phyloP scores from a whole-genome alignment of 1,140 invertebrate species.

The Trachymyrmex septentrionalis region DNA sequence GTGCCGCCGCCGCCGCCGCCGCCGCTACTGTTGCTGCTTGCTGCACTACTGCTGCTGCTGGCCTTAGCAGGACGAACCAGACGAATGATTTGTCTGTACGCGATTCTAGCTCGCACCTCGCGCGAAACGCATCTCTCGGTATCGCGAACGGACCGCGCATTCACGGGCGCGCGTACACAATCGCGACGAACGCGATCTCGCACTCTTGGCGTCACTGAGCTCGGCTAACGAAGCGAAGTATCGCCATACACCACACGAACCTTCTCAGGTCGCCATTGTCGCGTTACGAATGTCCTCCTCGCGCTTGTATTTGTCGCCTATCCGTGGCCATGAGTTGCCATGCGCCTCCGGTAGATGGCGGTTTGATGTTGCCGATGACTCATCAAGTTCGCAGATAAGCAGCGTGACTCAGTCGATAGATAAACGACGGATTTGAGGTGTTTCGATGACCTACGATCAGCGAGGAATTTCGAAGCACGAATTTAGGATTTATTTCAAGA shows the following conservation, averaged over 20 bases:
- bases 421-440: not conserved
- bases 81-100: conserved; percentile 38
- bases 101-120: conserved; percentile 19
- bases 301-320: conserved; percentile 57
- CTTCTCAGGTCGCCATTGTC: conserved; percentile 82
- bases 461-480: not conserved
- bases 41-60: conserved; percentile 8
- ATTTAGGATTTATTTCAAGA: too few relatives aligned
- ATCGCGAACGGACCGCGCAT: conserved; percentile 54
- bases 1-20: not conserved
- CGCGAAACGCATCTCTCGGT: conserved; percentile 71
- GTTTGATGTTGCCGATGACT: too few relatives aligned
- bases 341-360: conserved; percentile 41
- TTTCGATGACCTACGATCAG: not conserved
- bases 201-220: conserved; percentile 52
- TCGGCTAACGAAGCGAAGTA: conserved; percentile 49
- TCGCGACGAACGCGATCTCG: conserved; percentile 46
- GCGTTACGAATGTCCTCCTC: conserved; percentile 76
- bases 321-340: not conserved
- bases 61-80: conserved; percentile 41
- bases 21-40: not conserved
- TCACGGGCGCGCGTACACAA: conserved; percentile 51
- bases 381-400: too few relatives aligned
- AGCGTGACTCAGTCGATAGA: not conserved
- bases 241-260: conserved; percentile 75